Evolutionary conservation across 2,888 invertebrate genomes (phyloP), one percentile per base, ranked within the genome.

Genomic region (Rosalia funebris): DNA sequence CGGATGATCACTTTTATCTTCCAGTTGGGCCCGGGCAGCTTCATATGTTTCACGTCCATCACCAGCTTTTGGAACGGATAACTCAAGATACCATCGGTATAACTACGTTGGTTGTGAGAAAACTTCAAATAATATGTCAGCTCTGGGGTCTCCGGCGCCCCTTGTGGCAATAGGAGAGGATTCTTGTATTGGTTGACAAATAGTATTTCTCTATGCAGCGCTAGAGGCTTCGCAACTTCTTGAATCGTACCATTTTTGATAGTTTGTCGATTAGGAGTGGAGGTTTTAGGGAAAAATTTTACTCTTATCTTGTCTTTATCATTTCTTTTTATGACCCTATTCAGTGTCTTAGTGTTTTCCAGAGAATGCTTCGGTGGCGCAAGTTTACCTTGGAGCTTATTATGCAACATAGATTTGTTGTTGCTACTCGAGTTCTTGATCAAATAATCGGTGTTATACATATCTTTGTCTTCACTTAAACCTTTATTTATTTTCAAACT

Each of bases 1-100:
- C 68, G 69, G 15, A 75, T 72, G 31, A 74, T 73, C 9, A 75
- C 74, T 62, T 75, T 75, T 15, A 75, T 74, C 59, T 72, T 75
- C 75, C 75, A 75, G 7, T 63, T 65, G 1, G 71, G 62, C 1
- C 69, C 67, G 1, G 75, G 75, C 20, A 75, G 60, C 39, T 72
- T 73, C 72, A 74, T 70, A 36, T 70, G 71, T 60, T 75, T 75
- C 10, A 74, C 72, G 57, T 75, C 74, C 16, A 63, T 65, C 1
- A 75, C 72, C 14, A 75, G 57, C 34, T 67, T 68, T n/a, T 73
- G 68, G 56, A 75, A 75, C 7, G 71, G 47, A 47, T 73, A 75
- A 16, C 63, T 68, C 9, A 74, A 54, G 16, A 17, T 57, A 10
- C 62, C 57, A 10, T 39, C 48, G 47, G 68, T 37, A 66, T 67